Base-by-base conservation (phyloP, 2,113 vertebrate genomes). In the Vanacampus margaritifer region DNA sequence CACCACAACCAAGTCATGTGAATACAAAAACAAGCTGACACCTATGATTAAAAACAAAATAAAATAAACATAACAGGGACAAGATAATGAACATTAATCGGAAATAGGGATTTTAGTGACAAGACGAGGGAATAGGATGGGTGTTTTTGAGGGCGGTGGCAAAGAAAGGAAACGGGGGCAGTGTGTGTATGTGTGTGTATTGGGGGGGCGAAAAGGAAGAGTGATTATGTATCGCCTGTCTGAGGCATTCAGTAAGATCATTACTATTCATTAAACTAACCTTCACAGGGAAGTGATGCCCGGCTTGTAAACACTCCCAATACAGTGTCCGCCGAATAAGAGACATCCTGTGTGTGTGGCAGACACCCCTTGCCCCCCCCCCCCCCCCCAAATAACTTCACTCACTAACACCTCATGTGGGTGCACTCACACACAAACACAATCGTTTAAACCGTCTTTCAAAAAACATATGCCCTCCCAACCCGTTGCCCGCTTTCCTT, bases 181-280 rank as follows among this genome's bases (percentile, higher is more conserved):
- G 76, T 41, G 37, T 62, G 37, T 24, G 21, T 26, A 32, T 37
- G 57, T 11, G 32, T 35, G 35, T 12, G 13, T 41, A 11, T 14
- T 41, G 41, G 14, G 1, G 80, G 73, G 80, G 79, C 84, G 82
- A 85, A 86, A 84, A 87, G 85, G 78, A 91, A 87, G 87, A 90
- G 88, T 89, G 87, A 92, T 92, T 91, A 90, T 84, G 84, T 88
- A 76, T 92, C 86, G 86, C 91, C 88, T 92, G 83, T 90, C 91
- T 89, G 82, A 83, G 90, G 76, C 82, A 78, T 78, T 93, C 87
- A 91, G 85, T 86, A 79, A 72, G 89, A 94, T 84, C 91, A 93
- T 96, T 94, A 92, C 90, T 94, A 90, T 95, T 95, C 93, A 94
- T 96, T 96, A 97, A 94, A 95, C 94, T 95, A 96, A 94, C 96